Evolutionary conservation across 2,888 invertebrate genomes (phyloP).

Genomic region (Nymphalis polychloros): DNA sequence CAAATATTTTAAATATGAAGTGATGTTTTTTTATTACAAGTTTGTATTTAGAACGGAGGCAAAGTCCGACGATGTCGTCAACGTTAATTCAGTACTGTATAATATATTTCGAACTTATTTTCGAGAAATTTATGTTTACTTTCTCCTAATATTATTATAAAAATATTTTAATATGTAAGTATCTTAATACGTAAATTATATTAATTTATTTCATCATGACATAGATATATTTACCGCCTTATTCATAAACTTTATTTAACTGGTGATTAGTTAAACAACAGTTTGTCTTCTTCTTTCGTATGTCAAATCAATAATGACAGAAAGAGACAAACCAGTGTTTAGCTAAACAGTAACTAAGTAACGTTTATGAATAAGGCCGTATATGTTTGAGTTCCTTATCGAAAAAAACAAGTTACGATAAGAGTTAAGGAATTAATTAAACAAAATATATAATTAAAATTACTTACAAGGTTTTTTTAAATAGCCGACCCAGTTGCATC

Average conservation of each 20-base stretch:
- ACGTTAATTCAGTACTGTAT: conserved; percentile 4
- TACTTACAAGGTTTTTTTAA: no score
- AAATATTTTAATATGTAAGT: neutral
- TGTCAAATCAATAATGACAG: no score
- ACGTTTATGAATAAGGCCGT: no score
- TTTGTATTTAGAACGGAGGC: conserved; percentile 12
- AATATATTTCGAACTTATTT: neutral
- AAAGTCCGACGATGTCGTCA: conserved; percentile 20
- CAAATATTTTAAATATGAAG: neutral
- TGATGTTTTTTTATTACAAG: conserved; percentile 9
- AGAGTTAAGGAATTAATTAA: neutral
- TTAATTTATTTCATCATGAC: neutral
- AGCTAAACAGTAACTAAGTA: no score
- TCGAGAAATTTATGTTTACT: neutral
- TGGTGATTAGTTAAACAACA: no score
- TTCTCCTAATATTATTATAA: neutral
- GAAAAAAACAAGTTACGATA: neutral
- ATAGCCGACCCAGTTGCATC: no score
- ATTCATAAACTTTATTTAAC: no score
- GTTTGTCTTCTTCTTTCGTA: no score
- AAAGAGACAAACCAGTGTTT: no score
- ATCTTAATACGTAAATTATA: neutral
- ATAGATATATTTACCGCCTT: neutral
- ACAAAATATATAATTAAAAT: no score
- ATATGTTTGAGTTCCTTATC: neutral